Evolutionary conservation across 2,113 vertebrate genomes (phyloP), one percentile per base, ranked within the genome.

Genomic region (Noctilio leporinus): DNA sequence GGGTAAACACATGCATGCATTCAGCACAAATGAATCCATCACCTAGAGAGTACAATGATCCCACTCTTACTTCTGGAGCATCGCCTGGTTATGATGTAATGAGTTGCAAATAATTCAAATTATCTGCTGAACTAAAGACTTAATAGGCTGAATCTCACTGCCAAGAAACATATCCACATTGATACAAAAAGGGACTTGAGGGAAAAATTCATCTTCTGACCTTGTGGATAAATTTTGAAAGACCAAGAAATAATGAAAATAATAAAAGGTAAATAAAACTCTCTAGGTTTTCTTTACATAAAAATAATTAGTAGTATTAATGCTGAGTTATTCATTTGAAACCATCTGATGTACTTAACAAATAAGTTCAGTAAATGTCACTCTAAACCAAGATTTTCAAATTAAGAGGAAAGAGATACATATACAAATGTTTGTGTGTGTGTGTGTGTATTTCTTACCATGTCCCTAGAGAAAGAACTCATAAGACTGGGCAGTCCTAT

Each of bases 141-240:
- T 78, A 76, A 83, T 11, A 78, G 59, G 24, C 57, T 81, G 67
- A 69, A 5, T 93, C 77, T 93, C 78, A 77, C 15, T 80, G 88
- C 76, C 94, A 93, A 82, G 83, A 95, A 93, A 90, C 30, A 83
- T 4, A 72, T 47, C 43, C 38, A 91, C 83, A 95, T 80, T 90
- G 96, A 94, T 22, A 78, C 64, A 80, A 95, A 93, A 78, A 73
- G 33, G n/a, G 59, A 82, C 28, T 43, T 84, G 49, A 93, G 53
- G 57, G 14, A 73, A 92, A 91, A 90, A 91, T 73, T 83, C 14
- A 35, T 35, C 73, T 95, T 93, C 43, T 65, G 59, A 94, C 28
- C 43, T 72, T 70, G 81, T 33, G 43, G 4, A 70, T 33, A 92
- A 59, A 77, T 55, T 59, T 28, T 90, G 30, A 86, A 88, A 84